These are phyloP conservation scores for Sylvicola fuscatus DNA, from an alignment of 2,888 invertebrate species.

Conservation along the genomic window DNA sequence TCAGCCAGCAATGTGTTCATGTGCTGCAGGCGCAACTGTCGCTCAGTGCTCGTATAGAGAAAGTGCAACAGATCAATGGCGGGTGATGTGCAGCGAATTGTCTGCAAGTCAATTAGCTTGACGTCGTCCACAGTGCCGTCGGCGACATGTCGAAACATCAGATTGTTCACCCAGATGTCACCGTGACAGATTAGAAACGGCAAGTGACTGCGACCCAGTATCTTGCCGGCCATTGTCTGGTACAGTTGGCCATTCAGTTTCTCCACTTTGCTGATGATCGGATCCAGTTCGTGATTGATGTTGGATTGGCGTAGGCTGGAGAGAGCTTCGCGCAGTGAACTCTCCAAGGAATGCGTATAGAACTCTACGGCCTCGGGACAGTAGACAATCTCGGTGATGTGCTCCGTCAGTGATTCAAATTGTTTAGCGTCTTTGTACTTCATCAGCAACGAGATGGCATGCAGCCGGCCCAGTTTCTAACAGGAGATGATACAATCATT, in stretches of 20 bases:
- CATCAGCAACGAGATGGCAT: conserved; percentile 20
- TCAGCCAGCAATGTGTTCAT: conserved; percentile 15
- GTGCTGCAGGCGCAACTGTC: conserved; percentile 15
- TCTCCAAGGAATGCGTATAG: conserved; percentile 16
- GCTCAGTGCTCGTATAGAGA: conserved; percentile 21
- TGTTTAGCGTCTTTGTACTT: conserved; percentile 12
- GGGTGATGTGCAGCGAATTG: conserved; percentile 20
- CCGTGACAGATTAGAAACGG: conserved; percentile 18
- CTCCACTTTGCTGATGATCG: conserved; percentile 15
- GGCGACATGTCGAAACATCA: conserved; percentile 16
- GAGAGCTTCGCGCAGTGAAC: conserved; percentile 18
- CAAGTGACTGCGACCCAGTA: conserved; percentile 11
- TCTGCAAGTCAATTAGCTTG: conserved; percentile 21
- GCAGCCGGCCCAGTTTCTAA: conserved; percentile 19
- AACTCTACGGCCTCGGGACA: conserved; percentile 17
- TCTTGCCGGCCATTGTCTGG: conserved; percentile 10
- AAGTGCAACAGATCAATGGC: conserved; percentile 22
- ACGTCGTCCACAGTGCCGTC: conserved; percentile 10
- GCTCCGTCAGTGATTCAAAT: conserved; percentile 12
- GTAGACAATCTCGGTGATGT: conserved; percentile 20
- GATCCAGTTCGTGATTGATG: conserved; percentile 12
- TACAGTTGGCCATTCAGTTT: conserved; percentile 14
- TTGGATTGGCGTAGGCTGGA: conserved; percentile 17
- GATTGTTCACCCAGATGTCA: conserved; percentile 23
- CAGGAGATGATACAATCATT: conserved; percentile 4